Evolutionary conservation across 2,797 vertebrate species (phyloP), one percentile per base, ranked within the genome.

Genomic region (Rhinoraja longicauda): DNA sequence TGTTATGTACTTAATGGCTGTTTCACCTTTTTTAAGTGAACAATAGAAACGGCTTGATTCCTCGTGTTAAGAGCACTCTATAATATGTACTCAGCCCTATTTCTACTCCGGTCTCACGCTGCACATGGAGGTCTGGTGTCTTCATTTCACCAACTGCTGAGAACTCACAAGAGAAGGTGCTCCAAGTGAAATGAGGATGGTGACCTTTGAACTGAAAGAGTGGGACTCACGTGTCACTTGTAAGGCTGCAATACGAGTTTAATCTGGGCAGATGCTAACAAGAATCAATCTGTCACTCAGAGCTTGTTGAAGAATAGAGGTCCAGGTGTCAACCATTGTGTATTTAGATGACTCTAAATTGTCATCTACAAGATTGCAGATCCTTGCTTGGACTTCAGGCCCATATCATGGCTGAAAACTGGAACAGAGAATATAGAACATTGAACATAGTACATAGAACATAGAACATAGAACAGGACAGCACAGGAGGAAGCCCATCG

Each of bases 1-100:
- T n/a, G 36, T 88, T 67, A 88, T 88, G 4, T 36, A 67, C 84
- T 64, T n/a, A 88, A 88, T 88, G 84, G 59, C 59, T 88, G 59
- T 64, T 88, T 59, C 59, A 88, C 57, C 84, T 19, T 32, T 32
- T 67, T 88, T 88, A 88, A 67, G 62, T 8, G 59, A 88, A 88
- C 88, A 67, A 88, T 67, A 88, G 62, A 36, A 88, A 88, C 36
- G 62, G 59, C 19, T 32, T 32, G 32, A 13, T 32, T 64, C 59
- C 24, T 88, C 84, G 88, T 67, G 84, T 88, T 64, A 88, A 88
- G 84, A 67, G 59, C 17, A 21, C 36, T 67, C 36, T 67, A 19
- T 88, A n/a, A 88, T 36, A 67, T 64, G 67, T 67, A 45, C 62
- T 21, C 84, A 67, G n/a, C 15, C 84, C n/a, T 67, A n/a, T 36